These are phyloP conservation scores for pig (Sus scrofa) DNA, from an alignment of 2,113 vertebrate genomes.

Conservation along the genomic window T2T-Sscrofa CM000814.6:126765001-126765500, in stretches of 20 bases:
- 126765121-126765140: neutral
- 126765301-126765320: no score
- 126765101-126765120: neutral
- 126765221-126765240: neutral
- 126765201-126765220: constrained; percentile 2
- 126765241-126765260: constrained; percentile 1
- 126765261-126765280: neutral
- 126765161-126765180: constrained; percentile 23
- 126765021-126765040: constrained; percentile 7
- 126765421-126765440: neutral
- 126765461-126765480: neutral
- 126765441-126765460: constrained; percentile 34
- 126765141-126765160: constrained; percentile 13
- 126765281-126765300: neutral
- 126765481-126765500: neutral
- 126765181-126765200: constrained; percentile 18
- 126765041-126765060: neutral
- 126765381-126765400: neutral
- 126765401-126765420: neutral
- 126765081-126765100: neutral
- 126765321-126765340: no score
- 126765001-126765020: neutral
- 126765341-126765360: no score
- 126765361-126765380: no score
- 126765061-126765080: neutral